These are phyloP conservation scores for Notarius quadriscutis DNA, from an alignment of 2,113 vertebrate genomes.

Conservation along the genomic window DNA sequence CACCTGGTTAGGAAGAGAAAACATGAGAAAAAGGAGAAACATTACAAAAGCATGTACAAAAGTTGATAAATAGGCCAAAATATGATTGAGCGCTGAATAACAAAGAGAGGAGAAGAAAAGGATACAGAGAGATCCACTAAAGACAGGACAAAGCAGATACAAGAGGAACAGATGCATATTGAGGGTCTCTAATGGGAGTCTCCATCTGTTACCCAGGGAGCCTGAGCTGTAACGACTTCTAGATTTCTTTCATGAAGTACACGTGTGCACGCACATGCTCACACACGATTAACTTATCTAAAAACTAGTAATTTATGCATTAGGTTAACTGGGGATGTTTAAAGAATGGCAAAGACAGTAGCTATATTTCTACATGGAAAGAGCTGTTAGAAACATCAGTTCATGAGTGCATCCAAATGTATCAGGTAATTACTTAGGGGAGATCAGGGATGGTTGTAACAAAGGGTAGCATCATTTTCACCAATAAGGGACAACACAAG, in stretches of 20 bases:
- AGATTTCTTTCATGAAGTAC: conserved; percentile 28
- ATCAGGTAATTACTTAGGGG: no score
- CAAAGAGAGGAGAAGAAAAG: not conserved
- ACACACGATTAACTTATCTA: not conserved
- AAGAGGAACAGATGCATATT: conserved; percentile 45
- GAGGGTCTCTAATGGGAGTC: conserved; percentile 47
- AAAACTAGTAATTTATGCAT: not conserved
- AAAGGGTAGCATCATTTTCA: no score
- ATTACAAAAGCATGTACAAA: not conserved
- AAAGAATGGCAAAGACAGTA: not conserved
- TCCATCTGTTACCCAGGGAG: conserved; percentile 54
- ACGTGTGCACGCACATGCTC: not conserved
- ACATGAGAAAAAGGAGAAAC: not conserved
- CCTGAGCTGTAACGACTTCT: conserved; percentile 44
- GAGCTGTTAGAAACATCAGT: not conserved
- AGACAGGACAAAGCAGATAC: conserved; percentile 19
- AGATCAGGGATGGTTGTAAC: no score
- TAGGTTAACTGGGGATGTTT: not conserved
- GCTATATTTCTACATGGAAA: not conserved
- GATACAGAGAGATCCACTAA: conserved; percentile 5
- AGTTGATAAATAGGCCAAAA: not conserved
- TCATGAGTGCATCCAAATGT: not conserved
- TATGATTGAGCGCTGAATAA: conserved; percentile 3
- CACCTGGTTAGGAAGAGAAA: conserved; percentile 75
- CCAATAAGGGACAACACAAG: no score